Base-by-base conservation (phyloP, 2,797 vertebrate species). In the Anas flavirostris region DNA sequence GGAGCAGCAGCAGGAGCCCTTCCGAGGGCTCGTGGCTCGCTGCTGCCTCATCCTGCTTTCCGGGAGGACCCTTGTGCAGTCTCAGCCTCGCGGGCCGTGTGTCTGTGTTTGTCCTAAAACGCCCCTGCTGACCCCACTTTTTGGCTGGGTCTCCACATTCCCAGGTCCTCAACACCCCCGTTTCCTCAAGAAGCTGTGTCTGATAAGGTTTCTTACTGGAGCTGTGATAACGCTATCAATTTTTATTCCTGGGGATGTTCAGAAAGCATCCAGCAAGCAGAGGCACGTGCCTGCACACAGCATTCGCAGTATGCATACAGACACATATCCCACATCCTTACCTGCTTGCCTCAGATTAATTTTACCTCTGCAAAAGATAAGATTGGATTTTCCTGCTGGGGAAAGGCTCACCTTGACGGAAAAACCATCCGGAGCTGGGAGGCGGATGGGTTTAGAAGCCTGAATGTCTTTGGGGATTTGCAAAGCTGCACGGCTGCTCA, bases 51-150 rank as follows among this genome's bases (percentile, higher is more conserved):
- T 12, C 59, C 39, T 6, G 0, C 7, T 12, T 12, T 31, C 23
- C 15, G 12, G 19, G 21, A 58, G 11, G 37, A 33, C 23, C 31
- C 29, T 7, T 6, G 2, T 0, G 7, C 37, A 4, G 3, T 44
- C 4, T 5, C 14, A 52, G 22, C 48, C 37, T n/a, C 29, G 4
- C 1, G 3, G 19, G 14, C 76, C 41, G 2, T 2, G 4, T 12
- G 11, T 44, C 52, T 39, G 10, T 22, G n/a, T 43, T 56, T 53
- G 29, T 17, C 69, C 41, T 25, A 14, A 53, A 63, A 29, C 21
- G 12, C 60, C 59, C 26, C 6, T 15, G 35, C 26, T 69, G 35
- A 31, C 26, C 26, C 48, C 44, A 4, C 59, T 19, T 67, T 48
- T n/a, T 31, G 33, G 25, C 53, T 29, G 17, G 22, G 33, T 41